Percentiles rank a stretch among this genome's conserved stretches.
phyloP scores from a whole-genome alignment of 2,797 vertebrate genomes.

The Falco rusticolus region DNA sequence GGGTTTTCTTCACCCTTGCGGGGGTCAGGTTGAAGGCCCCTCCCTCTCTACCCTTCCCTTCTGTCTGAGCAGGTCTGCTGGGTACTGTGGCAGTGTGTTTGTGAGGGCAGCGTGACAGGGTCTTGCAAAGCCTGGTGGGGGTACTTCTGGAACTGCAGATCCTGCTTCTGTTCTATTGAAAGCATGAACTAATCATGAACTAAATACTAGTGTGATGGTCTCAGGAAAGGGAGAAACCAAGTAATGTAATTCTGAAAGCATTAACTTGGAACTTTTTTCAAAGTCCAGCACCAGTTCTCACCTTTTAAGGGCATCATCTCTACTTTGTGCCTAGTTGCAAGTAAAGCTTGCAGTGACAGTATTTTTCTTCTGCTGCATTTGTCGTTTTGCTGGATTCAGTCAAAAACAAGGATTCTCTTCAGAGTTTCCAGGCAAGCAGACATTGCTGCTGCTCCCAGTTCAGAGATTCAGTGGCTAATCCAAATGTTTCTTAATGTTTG shows the following conservation, averaged over 20 bases:
- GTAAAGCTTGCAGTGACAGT: background rate
- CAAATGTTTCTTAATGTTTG: constrained; percentile 63
- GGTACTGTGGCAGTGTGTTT: background rate
- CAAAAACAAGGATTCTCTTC: constrained; percentile 57
- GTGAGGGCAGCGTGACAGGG: background rate
- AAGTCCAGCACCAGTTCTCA: background rate
- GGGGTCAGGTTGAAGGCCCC: background rate
- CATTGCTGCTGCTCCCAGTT: constrained; percentile 40
- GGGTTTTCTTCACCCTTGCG: background rate
- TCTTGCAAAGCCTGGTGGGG: background rate
- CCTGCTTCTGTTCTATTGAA: background rate
- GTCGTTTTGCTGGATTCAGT: constrained; percentile 14
- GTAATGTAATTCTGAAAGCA: background rate
- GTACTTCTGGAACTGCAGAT: background rate
- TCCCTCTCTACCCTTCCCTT: background rate
- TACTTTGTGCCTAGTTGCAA: background rate
- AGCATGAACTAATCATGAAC: background rate
- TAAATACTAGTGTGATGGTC: background rate
- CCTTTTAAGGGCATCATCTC: background rate
- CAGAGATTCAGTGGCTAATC: constrained; percentile 46
- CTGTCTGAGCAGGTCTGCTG: background rate
- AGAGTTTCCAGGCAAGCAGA: constrained; percentile 55
- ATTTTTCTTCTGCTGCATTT: constrained; percentile 30
- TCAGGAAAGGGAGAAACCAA: background rate
- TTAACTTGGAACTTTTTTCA: background rate